Percentiles rank a stretch among this genome's conserved stretches.
These are phyloP conservation scores for Tiliacea aurago DNA, from an alignment of 2,888 invertebrate genomes.

Conservation along the genomic window DNA sequence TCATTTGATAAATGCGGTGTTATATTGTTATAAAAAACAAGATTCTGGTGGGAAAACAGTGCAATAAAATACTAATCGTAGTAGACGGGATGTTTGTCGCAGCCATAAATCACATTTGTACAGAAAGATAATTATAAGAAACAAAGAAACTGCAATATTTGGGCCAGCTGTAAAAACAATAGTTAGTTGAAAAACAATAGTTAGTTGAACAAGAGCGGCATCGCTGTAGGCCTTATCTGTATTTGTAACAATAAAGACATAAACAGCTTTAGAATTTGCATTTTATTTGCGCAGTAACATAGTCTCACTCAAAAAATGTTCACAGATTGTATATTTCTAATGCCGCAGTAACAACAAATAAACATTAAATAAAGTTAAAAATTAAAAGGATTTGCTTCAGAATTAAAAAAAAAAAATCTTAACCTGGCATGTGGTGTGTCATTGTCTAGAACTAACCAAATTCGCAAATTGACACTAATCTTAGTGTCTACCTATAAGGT, in stretches of 20 bases:
- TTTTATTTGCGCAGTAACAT: background rate
- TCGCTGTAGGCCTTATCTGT: background rate
- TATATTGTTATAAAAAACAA: background rate
- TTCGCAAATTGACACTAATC: too few relatives aligned
- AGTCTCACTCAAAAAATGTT: too few relatives aligned
- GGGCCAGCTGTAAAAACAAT: background rate
- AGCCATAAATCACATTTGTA: background rate
- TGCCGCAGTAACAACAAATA: too few relatives aligned
- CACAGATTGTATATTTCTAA: too few relatives aligned
- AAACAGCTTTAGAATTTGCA: background rate
- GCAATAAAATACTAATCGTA: background rate
- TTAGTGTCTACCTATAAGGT: too few relatives aligned
- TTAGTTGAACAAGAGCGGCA: background rate
- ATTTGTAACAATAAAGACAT: background rate
- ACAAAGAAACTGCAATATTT: background rate
- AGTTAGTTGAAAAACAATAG: too few relatives aligned
- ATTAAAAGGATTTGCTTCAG: too few relatives aligned
- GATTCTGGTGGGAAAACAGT: background rate
- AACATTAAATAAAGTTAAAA: too few relatives aligned
- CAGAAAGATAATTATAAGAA: background rate
- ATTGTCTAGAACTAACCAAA: too few relatives aligned
- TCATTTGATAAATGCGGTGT: background rate
- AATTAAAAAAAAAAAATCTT: too few relatives aligned
- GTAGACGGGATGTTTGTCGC: too few relatives aligned
- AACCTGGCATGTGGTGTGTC: too few relatives aligned